Evolutionary conservation across 2,797 vertebrate species (phyloP).

Genomic region (Hydrophis major): DNA sequence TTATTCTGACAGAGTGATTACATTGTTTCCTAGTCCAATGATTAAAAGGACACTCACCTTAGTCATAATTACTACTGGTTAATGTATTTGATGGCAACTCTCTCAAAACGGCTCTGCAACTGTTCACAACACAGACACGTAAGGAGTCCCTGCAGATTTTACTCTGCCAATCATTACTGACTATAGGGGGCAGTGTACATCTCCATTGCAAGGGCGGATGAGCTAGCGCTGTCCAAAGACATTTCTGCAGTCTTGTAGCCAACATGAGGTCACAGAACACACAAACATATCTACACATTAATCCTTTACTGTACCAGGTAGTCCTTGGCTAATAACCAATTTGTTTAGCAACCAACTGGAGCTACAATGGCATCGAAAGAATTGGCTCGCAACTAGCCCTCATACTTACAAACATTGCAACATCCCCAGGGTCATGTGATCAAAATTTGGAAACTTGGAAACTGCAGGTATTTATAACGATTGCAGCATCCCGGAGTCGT

Average conservation of each 20-base stretch:
- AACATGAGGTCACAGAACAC: background rate
- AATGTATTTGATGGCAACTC: constrained; percentile 16
- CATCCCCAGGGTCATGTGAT: background rate
- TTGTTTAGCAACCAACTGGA: background rate
- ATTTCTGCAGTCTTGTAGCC: background rate
- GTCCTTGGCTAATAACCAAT: background rate
- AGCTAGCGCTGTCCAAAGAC: background rate
- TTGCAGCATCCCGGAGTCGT: background rate
- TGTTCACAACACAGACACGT: background rate
- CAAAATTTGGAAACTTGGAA: background rate
- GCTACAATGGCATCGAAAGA: background rate
- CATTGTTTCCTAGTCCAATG: constrained; percentile 5
- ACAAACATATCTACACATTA: constrained; percentile 18
- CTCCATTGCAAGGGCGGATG: background rate
- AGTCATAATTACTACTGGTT: background rate
- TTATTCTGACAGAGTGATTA: background rate
- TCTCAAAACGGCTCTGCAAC: background rate
- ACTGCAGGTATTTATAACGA: background rate
- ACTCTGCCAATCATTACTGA: background rate
- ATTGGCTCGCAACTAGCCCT: background rate
- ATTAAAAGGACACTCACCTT: background rate
- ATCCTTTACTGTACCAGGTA: background rate
- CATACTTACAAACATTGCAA: background rate
- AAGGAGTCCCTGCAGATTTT: background rate
- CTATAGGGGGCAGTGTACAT: background rate